These are phyloP conservation scores for Clinocottus analis DNA, from an alignment of 2,113 vertebrate species.

Conservation along the genomic window DNA sequence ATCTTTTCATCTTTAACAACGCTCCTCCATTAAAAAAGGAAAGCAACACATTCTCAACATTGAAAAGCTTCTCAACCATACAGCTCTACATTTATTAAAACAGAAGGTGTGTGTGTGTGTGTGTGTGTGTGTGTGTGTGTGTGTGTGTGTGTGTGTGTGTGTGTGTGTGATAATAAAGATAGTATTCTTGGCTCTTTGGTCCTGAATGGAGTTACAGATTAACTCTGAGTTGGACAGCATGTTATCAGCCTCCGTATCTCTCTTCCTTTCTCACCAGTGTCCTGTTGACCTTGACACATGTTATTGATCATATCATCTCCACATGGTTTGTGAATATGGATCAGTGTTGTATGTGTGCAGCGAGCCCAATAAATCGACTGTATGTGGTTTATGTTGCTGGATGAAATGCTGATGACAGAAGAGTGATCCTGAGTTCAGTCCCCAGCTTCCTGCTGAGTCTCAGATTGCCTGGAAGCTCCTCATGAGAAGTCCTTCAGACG, in stretches of 20 bases:
- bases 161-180: too few relatives aligned
- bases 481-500: constrained; percentile 29
- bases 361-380: background rate
- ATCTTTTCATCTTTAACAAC: background rate
- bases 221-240: constrained; percentile 26
- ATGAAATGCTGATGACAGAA: constrained; percentile 1
- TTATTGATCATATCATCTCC: constrained; percentile 23
- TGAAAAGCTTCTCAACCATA: too few relatives aligned
- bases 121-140: too few relatives aligned
- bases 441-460: constrained; percentile 30
- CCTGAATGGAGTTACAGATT: constrained; percentile 67
- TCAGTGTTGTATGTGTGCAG: background rate
- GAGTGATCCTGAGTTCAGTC: constrained; percentile 36
- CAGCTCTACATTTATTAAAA: too few relatives aligned
- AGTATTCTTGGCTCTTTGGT: too few relatives aligned
- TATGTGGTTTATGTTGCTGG: background rate
- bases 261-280: constrained; percentile 7
- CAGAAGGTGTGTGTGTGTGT: too few relatives aligned
- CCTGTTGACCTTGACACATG: constrained; percentile 16
- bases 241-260: background rate
- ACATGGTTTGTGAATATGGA: background rate
- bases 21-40: background rate
- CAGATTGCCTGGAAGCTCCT: constrained; percentile 30
- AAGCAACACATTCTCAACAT: background rate
- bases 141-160: too few relatives aligned